Conservation (phyloP, 2,113 vertebrate species). For the Dinomys branickii region DNA sequence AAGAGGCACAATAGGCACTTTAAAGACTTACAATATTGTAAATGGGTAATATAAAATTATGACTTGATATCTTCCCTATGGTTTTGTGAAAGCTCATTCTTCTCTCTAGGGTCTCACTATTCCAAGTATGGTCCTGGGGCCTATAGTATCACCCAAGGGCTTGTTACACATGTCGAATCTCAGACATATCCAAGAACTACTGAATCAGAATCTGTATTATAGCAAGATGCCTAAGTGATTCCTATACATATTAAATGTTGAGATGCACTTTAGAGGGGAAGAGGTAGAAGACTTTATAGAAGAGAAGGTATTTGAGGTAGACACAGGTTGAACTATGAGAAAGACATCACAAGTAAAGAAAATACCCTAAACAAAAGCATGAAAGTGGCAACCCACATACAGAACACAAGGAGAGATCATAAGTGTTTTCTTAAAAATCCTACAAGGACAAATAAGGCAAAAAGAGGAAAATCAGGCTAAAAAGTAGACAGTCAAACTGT, state of each 20-base stretch:
- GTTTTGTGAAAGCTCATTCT: neutral
- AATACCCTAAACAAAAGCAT: neutral
- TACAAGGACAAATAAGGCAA: neutral
- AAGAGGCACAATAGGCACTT: neutral
- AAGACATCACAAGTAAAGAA: neutral
- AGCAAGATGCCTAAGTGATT: neutral
- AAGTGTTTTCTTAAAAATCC: neutral
- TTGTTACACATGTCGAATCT: slow-evolving; percentile 8
- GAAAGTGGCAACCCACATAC: neutral
- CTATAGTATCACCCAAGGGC: neutral
- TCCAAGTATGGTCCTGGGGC: neutral
- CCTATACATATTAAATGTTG: neutral
- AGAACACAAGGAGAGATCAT: neutral
- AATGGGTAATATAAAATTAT: neutral
- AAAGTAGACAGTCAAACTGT: neutral
- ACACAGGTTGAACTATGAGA: neutral
- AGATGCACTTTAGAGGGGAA: neutral
- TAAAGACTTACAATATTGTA: neutral
- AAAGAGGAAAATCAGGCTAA: neutral
- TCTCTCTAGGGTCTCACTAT: neutral
- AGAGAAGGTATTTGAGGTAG: neutral
- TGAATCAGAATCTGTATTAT: neutral
- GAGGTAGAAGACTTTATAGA: neutral
- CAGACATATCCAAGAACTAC: neutral
- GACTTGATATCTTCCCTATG: neutral